Evolutionary conservation across 2,888 invertebrate genomes (phyloP).

Genomic region (Epirrhoe alternata): DNA sequence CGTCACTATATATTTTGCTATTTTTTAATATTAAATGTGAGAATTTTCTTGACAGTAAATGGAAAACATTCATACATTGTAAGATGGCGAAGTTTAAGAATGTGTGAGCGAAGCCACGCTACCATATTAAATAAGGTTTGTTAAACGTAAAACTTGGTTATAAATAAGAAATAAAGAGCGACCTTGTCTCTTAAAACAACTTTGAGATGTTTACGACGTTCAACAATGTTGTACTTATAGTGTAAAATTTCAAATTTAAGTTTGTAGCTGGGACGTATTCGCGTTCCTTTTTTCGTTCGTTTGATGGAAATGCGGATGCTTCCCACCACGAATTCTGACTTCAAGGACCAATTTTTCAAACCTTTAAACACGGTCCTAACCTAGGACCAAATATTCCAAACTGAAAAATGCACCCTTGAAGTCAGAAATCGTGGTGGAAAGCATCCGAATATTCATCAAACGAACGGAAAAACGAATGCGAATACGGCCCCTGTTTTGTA

Average conservation of each 20-base stretch:
- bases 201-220: constrained; percentile 12
- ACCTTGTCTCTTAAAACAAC: constrained; percentile 8
- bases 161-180: constrained; percentile 14
- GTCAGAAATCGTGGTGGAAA: too few species aligned
- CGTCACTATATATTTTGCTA: too few species aligned
- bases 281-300: too few species aligned
- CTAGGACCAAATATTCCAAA: too few species aligned
- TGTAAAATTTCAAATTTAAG: constrained; percentile 7
- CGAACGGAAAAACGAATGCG: too few species aligned
- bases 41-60: not conserved
- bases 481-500: too few species aligned
- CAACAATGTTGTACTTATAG: constrained; percentile 13
- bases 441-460: too few species aligned
- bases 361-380: too few species aligned
- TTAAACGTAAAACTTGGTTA: constrained; percentile 3
- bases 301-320: too few species aligned
- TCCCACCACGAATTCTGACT: too few species aligned
- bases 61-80: not conserved
- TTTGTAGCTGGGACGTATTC: constrained; percentile 11
- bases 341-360: too few species aligned
- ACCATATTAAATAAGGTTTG: not conserved
- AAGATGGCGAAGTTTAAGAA: not conserved
- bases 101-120: not conserved
- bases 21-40: not conserved
- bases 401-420: too few species aligned